Percentiles rank a stretch among this genome's conserved stretches.
These are phyloP conservation scores for Phortica magna DNA, from an alignment of 2,888 invertebrate genomes.

Conservation along the genomic window DNA sequence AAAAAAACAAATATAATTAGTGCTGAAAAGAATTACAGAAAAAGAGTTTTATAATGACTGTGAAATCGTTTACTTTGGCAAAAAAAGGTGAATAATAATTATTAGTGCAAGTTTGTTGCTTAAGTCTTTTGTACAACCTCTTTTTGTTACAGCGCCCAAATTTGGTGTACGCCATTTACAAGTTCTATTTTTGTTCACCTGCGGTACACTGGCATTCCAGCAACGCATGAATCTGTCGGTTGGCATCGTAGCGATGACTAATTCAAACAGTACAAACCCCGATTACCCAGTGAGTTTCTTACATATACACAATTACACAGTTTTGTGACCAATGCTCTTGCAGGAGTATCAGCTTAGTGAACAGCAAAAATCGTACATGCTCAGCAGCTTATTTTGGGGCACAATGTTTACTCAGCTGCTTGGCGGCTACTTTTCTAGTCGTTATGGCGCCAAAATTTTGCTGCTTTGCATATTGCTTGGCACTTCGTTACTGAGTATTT, in stretches of 20 bases:
- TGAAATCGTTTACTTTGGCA: constrained; percentile 56
- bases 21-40: not conserved
- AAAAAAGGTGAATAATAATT: constrained; percentile 48
- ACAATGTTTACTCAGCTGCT: constrained; percentile 81
- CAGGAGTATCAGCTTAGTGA: constrained; percentile 79
- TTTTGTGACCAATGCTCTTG: constrained; percentile 58
- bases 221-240: constrained; percentile 84
- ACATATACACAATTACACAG: not conserved
- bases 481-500: constrained; percentile 82
- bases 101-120: constrained; percentile 42
- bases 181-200: constrained; percentile 75
- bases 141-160: constrained; percentile 50
- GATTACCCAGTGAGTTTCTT: constrained; percentile 76
- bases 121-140: constrained; percentile 42
- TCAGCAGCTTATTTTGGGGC: constrained; percentile 83
- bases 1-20: not conserved
- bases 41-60: constrained; percentile 46
- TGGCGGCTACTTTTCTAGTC: constrained; percentile 83
- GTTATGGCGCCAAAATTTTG: constrained; percentile 83
- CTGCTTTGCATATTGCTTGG: constrained; percentile 79
- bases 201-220: constrained; percentile 81
- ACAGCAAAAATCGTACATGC: constrained; percentile 79
- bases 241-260: constrained; percentile 85
- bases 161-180: constrained; percentile 82
- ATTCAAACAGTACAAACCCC: constrained; percentile 76